phyloP scores from a whole-genome alignment of 2,797 vertebrate genomes.

The Chromis chromis region DNA sequence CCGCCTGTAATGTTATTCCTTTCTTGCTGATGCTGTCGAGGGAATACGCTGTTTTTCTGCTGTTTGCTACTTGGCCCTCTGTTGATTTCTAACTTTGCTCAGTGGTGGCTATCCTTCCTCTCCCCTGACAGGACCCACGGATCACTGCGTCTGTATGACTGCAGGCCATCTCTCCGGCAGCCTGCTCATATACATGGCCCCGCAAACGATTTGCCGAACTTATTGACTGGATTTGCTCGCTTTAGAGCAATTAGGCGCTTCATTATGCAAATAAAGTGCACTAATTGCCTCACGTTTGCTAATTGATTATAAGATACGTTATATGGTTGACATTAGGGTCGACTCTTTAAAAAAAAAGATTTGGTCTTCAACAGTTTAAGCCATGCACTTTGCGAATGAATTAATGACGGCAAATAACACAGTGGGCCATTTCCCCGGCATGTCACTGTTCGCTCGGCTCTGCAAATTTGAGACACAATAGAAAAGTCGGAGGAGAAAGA shows the following conservation, averaged over 20 bases:
- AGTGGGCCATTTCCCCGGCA: conserved; percentile 33
- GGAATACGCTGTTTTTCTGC: conserved; percentile 49
- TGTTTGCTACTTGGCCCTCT: conserved; percentile 37
- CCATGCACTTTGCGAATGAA: conserved; percentile 50
- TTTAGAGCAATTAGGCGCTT: conserved; percentile 77
- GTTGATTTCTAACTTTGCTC: conserved; percentile 53
- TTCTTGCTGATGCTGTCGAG: conserved; percentile 58
- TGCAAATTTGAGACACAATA: conserved; percentile 59
- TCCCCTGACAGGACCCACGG: conserved; percentile 45
- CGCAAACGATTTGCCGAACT: conserved; percentile 71
- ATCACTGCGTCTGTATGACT: conserved; percentile 52
- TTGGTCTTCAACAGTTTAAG: conserved; percentile 47
- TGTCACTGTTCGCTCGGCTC: conserved; percentile 51
- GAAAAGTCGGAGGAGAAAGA: conserved; percentile 65
- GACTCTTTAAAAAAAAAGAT: conserved; percentile 53
- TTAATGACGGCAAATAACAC: conserved; percentile 52
- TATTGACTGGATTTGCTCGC: conserved; percentile 73
- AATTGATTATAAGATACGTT: conserved; percentile 79
- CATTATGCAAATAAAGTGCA: conserved; percentile 80
- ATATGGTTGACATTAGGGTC: conserved; percentile 60
- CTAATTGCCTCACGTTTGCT: conserved; percentile 77
- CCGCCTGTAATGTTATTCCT: conserved; percentile 52
- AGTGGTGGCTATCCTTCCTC: conserved; percentile 30
- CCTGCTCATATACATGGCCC: conserved; percentile 43
- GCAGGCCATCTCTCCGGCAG: conserved; percentile 40